Conservation (phyloP, 2,888 invertebrate species). For the Rugalucina vietnamica region DNA sequence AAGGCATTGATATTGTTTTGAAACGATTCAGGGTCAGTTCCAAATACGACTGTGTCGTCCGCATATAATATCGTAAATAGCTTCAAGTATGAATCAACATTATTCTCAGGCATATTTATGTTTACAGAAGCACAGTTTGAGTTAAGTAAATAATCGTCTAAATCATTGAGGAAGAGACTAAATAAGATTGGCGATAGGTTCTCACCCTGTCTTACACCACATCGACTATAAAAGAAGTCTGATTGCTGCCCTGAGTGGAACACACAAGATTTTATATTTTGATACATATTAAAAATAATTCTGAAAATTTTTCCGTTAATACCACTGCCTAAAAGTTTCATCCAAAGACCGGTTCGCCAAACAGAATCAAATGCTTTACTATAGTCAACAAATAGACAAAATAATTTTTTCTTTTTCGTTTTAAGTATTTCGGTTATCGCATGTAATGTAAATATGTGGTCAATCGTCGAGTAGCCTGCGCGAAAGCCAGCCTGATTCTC, state of each 20-base stretch:
- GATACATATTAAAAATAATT: not conserved
- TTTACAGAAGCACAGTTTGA: not conserved
- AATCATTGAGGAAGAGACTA: not conserved
- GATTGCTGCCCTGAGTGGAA: not conserved
- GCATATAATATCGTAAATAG: not conserved
- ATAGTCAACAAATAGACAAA: not conserved
- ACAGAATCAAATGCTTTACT: not conserved
- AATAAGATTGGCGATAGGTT: not conserved
- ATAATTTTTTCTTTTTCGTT: not conserved
- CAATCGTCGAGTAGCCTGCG: not conserved
- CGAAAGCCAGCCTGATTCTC: not conserved
- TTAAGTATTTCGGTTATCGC: not conserved
- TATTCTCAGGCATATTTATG: not conserved
- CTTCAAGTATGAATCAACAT: not conserved
- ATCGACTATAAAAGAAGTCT: not conserved
- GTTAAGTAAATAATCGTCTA: not conserved
- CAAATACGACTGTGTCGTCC: not conserved
- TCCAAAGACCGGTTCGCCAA: not conserved
- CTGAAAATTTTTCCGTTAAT: not conserved
- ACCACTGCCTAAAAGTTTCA: not conserved
- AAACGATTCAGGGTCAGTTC: not conserved
- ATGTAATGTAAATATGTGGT: not conserved
- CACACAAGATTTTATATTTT: not conserved
- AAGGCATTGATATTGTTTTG: not conserved
- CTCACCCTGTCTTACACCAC: not conserved